Base-by-base conservation (phyloP, 2,113 vertebrate species). In the Tupaia tana region DNA sequence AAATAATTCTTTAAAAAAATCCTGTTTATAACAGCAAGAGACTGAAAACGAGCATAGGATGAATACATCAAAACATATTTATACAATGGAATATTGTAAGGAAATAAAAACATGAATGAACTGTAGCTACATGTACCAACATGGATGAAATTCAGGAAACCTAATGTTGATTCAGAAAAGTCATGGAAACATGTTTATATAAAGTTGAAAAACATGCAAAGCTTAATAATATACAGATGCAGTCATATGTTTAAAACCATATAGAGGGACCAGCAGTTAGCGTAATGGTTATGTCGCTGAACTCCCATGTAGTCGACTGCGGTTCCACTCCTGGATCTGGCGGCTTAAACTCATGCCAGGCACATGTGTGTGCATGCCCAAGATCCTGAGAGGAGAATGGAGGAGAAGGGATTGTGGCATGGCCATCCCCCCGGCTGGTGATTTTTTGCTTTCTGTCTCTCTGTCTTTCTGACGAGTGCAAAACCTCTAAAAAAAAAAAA, bases 131-230 rank as follows among this genome's bases (percentile, higher is more conserved):
- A 75, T 43, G 59, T 91, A 86, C 69, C 58, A 90, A 92, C 31
- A 77, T 71, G 9, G 29, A 75, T 71, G 71, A 92, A 81, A 90
- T 16, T 81, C 69, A 81, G 63, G n/a, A 95, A 88, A 96, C 74
- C 78, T 84, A 92, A 90, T 52, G 61, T 61, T 93, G 25, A 92
- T 90, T 91, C 18, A 34, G 87, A 95, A 93, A 69, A 85, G 82
- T 90, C 56, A 94, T 29, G 18, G 67, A 92, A 90, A 85, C 54
- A 90, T 89, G 34, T 95, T 95, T 95, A 87, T 82, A 86, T 34
- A 86, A 95, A 92, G 31, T 64, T 81, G 73, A 83, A 86, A 89
- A 96, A 78, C 10, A 74, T 29, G 70, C n/a, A 95, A 95, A 94
- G 77, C 73, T 91, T 94, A 90, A 75, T 20, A 75, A 74, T 79